Percentiles rank a stretch among this genome's conserved stretches.
Conservation (phyloP, 2,113 vertebrate genomes). For the Leptosomus discolor region DNA sequence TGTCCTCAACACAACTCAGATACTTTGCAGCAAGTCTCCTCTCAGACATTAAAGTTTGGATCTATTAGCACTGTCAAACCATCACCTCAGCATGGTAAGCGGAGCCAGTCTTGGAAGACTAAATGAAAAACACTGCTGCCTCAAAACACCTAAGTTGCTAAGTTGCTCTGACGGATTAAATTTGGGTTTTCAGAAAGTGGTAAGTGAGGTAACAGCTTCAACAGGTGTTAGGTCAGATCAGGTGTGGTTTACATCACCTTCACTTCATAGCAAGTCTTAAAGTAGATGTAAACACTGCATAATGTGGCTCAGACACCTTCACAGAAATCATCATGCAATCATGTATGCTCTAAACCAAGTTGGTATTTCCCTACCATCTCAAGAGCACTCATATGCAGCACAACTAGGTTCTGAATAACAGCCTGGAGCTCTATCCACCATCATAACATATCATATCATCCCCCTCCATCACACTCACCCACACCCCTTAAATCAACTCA, state of each 20-base stretch:
- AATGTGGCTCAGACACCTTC: not conserved
- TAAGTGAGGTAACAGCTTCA: not conserved
- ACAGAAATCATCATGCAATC: not conserved
- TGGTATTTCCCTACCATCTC: not conserved
- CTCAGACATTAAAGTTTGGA: not conserved
- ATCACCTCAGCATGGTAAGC: not conserved
- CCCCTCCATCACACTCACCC: not conserved
- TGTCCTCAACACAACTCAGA: not conserved
- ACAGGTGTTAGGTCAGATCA: not conserved
- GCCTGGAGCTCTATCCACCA: not conserved
- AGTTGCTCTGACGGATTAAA: not conserved
- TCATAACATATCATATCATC: not conserved
- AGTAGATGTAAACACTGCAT: not conserved
- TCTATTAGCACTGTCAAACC: not conserved
- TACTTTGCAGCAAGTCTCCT: rapidly evolving
- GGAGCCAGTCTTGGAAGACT: not conserved
- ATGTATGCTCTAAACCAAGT: not conserved
- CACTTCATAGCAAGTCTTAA: not conserved
- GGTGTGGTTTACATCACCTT: not conserved
- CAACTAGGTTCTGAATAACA: not conserved
- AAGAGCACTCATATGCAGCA: not conserved
- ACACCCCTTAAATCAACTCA: not conserved
- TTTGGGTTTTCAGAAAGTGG: not conserved
- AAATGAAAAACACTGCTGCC: not conserved
- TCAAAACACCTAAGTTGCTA: not conserved